These are phyloP conservation scores for Orgyia antiqua DNA, from an alignment of 2,888 invertebrate genomes.

Conservation along the genomic window DNA sequence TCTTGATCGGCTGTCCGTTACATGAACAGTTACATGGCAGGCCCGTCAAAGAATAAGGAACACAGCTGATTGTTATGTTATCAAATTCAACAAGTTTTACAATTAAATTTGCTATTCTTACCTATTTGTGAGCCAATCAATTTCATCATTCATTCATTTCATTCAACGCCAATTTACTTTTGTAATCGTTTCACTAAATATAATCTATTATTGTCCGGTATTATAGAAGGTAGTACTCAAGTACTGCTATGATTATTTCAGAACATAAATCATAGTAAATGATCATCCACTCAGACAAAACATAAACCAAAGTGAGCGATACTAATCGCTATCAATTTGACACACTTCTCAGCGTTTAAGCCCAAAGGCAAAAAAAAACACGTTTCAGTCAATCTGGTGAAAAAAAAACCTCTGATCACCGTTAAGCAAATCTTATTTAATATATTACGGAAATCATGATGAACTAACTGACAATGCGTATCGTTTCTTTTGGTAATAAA, in stretches of 20 bases:
- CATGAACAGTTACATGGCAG: no score
- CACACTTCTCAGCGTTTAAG: constrained; percentile 30
- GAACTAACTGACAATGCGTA: constrained; percentile 24
- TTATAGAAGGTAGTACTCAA: no score
- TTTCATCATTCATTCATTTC: no score
- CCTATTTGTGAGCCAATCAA: no score
- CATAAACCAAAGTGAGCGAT: constrained; percentile 7
- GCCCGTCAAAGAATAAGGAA: no score
- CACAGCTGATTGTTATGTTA: no score
- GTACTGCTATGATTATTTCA: not conserved
- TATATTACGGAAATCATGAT: constrained; percentile 40
- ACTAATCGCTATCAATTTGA: constrained; percentile 34
- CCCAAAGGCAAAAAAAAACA: constrained; percentile 24
- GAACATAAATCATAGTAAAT: constrained; percentile 1
- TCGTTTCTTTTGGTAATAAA: constrained; percentile 15
- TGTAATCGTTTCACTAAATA: no score
- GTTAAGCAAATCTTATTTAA: constrained; percentile 45
- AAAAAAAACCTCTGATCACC: constrained; percentile 9
- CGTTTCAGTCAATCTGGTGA: constrained; percentile 16
- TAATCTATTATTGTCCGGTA: no score
- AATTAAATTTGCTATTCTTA: no score
- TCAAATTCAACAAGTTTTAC: no score
- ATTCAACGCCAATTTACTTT: no score
- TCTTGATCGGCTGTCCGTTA: no score
- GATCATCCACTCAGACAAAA: constrained; percentile 2